Evolutionary conservation across 2,797 vertebrate genomes (phyloP), one percentile per base, ranked within the genome.

Genomic region (Onychomys torridus): DNA sequence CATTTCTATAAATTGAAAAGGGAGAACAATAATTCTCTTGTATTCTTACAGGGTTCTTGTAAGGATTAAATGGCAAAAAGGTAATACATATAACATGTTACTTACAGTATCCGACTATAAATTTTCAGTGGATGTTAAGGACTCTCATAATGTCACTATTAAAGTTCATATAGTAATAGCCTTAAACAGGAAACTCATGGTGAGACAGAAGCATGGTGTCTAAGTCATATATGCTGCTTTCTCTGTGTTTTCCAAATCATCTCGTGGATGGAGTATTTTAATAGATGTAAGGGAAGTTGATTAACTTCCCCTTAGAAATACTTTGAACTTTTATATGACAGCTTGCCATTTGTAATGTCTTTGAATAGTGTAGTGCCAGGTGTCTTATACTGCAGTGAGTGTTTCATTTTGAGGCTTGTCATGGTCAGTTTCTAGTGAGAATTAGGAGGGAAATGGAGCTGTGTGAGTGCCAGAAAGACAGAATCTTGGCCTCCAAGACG

Each of bases 221-320:
- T 49, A 93, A 73, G 61, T 78, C 55, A 25, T 49, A 32, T 8
- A 17, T 89, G 43, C 73, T 59, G 10, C 11, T 49, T 90, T 88
- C 23, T 81, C 52, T 55, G 37, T 89, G 46, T 89, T 96, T 94
- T 76, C 59, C 79, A 61, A 27, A 52, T 92, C 78, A 61, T 34
- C n/a, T 78, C n/a, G 17, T 81, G 14, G 40, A 73, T 16, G 37
- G 65, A 23, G 6, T 73, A 65, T 29, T 91, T 82, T 23, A 61
- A 49, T 46, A 87, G 34, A 49, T 69, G 57, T 71, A 89, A 87
- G 55, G 61, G n/a, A 89, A 59, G 49, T 37, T 91, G 40, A 77
- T 34, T 91, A 90, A 55, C 81, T 73, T 88, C 91, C 90, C 84
- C 52, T 69, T 76, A 90, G 85, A 89, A 97, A 67, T 77, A 37